Evolutionary conservation across 2,797 vertebrate genomes (phyloP).

Genomic region (Enteromius viviparus): DNA sequence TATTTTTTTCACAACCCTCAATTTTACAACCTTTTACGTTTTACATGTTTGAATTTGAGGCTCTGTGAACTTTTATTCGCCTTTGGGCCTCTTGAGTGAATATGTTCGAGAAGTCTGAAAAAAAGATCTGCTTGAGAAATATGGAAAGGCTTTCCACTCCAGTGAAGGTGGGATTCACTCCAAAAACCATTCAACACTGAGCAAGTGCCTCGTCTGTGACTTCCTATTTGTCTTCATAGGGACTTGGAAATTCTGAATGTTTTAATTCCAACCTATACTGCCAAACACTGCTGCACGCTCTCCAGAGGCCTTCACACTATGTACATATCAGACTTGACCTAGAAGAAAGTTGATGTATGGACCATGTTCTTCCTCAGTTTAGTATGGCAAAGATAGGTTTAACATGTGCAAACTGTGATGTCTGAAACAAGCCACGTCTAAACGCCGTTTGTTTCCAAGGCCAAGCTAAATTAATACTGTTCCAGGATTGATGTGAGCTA

Average conservation of each 20-base stretch:
- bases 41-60: conserved; percentile 52
- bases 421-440: conserved; percentile 46
- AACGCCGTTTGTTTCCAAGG: conserved; percentile 22
- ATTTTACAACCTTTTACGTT: conserved; percentile 34
- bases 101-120: conserved; percentile 67
- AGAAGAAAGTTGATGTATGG: conserved; percentile 64
- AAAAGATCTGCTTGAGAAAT: conserved; percentile 65
- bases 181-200: conserved; percentile 73
- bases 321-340: conserved; percentile 66
- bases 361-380: conserved; percentile 49
- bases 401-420: conserved; percentile 45
- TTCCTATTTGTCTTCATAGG: conserved; percentile 78
- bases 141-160: conserved; percentile 74
- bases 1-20: not conserved
- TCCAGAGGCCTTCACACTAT: conserved; percentile 66
- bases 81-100: conserved; percentile 63
- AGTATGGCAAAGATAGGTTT: conserved; percentile 32
- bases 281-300: conserved; percentile 69
- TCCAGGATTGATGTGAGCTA: not conserved
- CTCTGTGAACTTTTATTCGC: conserved; percentile 68
- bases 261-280: conserved; percentile 78
- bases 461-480: not conserved
- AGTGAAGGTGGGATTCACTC: conserved; percentile 64
- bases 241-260: conserved; percentile 80
- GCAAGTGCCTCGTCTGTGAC: conserved; percentile 74